A percentile compares a stretch with the other conserved stretches of the same genome.
These are phyloP conservation scores for Pelobates fuscus DNA, from an alignment of 2,113 vertebrate species.

Conservation along the genomic window DNA sequence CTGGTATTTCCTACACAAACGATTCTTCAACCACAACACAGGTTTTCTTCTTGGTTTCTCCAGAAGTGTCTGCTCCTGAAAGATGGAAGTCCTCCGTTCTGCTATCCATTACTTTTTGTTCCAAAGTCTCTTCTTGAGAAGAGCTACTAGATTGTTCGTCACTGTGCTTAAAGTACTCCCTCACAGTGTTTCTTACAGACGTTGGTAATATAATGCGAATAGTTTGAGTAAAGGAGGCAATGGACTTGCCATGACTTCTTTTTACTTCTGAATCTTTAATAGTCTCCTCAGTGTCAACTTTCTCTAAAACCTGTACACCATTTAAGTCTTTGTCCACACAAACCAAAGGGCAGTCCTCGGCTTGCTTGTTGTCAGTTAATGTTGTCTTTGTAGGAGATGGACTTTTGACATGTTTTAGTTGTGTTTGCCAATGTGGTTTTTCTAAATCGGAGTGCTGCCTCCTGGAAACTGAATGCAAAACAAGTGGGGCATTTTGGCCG, in stretches of 20 bases:
- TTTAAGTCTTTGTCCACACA: neutral
- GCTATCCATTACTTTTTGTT: conserved; percentile 59
- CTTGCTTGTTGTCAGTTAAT: neutral
- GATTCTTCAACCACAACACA: conserved; percentile 58
- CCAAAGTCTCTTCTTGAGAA: conserved; percentile 45
- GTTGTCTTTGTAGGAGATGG: neutral
- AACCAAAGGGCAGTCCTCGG: neutral
- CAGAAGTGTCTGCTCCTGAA: neutral
- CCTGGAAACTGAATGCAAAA: conserved; percentile 64
- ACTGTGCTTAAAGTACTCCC: conserved; percentile 64
- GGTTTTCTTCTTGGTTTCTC: conserved; percentile 44
- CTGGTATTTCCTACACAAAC: conserved; percentile 56
- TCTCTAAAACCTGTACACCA: neutral
- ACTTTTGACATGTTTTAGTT: conserved; percentile 18
- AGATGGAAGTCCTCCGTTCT: conserved; percentile 59
- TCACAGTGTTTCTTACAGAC: conserved; percentile 64
- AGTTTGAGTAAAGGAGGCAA: conserved; percentile 60
- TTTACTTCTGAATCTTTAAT: conserved; percentile 18
- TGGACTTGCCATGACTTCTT: conserved; percentile 47
- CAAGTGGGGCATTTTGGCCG: conserved; percentile 66
- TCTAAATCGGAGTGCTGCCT: neutral
- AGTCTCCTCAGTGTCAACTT: neutral
- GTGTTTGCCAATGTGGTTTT: neutral
- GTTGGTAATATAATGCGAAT: conserved; percentile 68
- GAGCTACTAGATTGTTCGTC: conserved; percentile 39